Evolutionary conservation across 2,797 vertebrate species (phyloP).

Genomic region (Saguinus oedipus): DNA sequence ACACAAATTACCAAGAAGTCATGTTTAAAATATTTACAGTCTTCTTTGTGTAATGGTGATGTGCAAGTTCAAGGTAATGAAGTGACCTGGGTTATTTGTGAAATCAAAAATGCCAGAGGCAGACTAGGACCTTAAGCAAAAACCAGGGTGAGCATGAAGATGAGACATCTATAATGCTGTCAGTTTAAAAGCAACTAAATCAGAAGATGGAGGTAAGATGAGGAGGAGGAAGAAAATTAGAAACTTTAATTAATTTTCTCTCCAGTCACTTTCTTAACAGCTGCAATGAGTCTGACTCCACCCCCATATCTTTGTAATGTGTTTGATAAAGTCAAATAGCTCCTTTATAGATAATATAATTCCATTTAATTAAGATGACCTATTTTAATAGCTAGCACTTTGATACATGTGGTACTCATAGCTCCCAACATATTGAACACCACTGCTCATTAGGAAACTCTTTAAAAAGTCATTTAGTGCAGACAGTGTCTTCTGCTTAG

Average conservation of each 20-base stretch:
- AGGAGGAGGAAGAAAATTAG: conserved; percentile 18
- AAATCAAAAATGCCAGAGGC: conserved; percentile 9
- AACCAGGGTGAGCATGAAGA: neutral
- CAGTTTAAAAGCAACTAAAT: conserved; percentile 40
- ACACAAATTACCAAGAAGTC: neutral
- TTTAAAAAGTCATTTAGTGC: conserved; percentile 76
- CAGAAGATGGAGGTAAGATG: neutral
- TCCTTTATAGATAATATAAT: conserved; percentile 74
- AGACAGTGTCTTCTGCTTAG: conserved; percentile 62
- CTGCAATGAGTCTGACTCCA: neutral
- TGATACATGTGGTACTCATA: conserved; percentile 64
- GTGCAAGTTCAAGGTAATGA: neutral
- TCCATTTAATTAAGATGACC: conserved; percentile 72
- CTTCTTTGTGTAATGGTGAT: neutral
- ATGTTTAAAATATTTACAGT: conserved; percentile 36
- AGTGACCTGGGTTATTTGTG: neutral
- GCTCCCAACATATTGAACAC: conserved; percentile 66
- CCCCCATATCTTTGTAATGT: conserved; percentile 4
- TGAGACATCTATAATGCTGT: neutral
- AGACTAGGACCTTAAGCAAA: neutral
- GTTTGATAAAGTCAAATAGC: conserved; percentile 65
- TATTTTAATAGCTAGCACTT: conserved; percentile 69
- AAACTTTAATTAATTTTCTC: conserved; percentile 39
- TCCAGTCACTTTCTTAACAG: conserved; percentile 23
- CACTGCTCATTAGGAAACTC: conserved; percentile 73